Conservation (phyloP, 2,797 vertebrate genomes). For the Spondyliosoma cantharus region DNA sequence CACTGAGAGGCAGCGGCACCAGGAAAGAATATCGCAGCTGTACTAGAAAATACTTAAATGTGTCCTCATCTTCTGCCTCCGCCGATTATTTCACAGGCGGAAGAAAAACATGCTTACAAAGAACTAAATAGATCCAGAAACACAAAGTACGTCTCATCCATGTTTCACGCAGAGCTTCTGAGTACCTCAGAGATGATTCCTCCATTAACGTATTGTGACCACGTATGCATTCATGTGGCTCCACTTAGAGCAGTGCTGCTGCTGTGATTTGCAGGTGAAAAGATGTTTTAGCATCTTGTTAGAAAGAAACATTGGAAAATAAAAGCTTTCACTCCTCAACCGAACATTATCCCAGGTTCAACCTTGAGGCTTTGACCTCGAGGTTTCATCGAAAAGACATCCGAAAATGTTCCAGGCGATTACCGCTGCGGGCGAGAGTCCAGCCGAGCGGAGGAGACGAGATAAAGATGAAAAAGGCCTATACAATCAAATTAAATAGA, state of each 20-base stretch:
- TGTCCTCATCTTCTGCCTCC: constrained; percentile 1
- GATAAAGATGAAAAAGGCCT: background rate
- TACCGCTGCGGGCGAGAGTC: constrained; percentile 16
- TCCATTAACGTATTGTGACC: constrained; percentile 20
- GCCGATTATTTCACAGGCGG: constrained; percentile 22
- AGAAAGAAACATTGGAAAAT: background rate
- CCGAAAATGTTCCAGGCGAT: constrained; percentile 12
- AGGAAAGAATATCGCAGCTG: background rate
- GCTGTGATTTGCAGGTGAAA: constrained; percentile 33
- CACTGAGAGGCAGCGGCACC: background rate
- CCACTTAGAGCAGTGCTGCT: background rate
- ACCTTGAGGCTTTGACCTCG: constrained; percentile 2
- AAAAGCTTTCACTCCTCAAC: constrained; percentile 25
- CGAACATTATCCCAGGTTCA: background rate
- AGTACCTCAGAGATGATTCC: background rate
- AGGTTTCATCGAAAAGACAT: constrained; percentile 27
- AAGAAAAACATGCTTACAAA: constrained; percentile 12
- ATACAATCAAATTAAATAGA: constrained; percentile 24
- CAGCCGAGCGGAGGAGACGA: constrained; percentile 21
- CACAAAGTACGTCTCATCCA: background rate
- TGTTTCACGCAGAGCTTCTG: background rate
- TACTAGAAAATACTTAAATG: background rate
- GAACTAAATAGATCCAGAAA: background rate
- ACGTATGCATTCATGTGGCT: constrained; percentile 15
- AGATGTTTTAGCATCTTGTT: background rate